phyloP scores from a whole-genome alignment of 2,888 invertebrate species.

The Dryocosmus kuriphilus region DNA sequence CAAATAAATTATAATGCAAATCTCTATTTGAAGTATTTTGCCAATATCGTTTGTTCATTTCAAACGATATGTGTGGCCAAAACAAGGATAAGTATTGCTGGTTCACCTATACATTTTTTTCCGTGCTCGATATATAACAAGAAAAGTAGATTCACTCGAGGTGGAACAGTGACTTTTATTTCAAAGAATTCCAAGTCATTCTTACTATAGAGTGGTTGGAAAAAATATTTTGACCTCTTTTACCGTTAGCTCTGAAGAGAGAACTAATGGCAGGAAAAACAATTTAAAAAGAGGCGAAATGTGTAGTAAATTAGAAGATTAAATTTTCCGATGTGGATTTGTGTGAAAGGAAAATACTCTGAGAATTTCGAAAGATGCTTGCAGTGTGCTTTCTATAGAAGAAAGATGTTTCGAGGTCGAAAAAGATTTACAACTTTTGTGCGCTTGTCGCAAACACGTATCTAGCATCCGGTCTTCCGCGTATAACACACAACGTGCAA shows the following conservation, averaged over 20 bases:
- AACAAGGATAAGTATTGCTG: no score
- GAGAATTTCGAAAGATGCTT: slow-evolving; percentile 1
- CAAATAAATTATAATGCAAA: no score
- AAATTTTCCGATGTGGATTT: not conserved
- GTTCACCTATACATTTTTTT: no score
- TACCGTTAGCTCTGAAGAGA: not conserved
- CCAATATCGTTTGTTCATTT: no score
- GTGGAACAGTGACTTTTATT: not conserved
- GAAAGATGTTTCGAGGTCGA: slow-evolving; percentile 30
- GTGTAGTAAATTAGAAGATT: slow-evolving; percentile 28
- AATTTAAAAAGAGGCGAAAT: not conserved
- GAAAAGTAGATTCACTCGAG: not conserved
- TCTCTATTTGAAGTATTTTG: no score
- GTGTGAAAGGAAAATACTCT: not conserved
- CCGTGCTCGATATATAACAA: no score
- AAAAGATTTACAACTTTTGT: slow-evolving; percentile 35
- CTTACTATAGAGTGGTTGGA: slow-evolving; percentile 8
- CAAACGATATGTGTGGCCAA: no score
- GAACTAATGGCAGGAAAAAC: not conserved
- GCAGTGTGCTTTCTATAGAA: not conserved
- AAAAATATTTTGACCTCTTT: not conserved
- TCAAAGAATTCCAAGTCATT: slow-evolving; percentile 1
- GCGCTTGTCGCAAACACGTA: slow-evolving; percentile 19
- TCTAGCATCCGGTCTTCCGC: slow-evolving; percentile 9
- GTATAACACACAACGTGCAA: slow-evolving; percentile 14